A percentile compares a stretch with the other conserved stretches of the same genome.
These are phyloP conservation scores for Paradoxurus hermaphroditus DNA, from an alignment of 2,113 vertebrate genomes.

Conservation along the genomic window DNA sequence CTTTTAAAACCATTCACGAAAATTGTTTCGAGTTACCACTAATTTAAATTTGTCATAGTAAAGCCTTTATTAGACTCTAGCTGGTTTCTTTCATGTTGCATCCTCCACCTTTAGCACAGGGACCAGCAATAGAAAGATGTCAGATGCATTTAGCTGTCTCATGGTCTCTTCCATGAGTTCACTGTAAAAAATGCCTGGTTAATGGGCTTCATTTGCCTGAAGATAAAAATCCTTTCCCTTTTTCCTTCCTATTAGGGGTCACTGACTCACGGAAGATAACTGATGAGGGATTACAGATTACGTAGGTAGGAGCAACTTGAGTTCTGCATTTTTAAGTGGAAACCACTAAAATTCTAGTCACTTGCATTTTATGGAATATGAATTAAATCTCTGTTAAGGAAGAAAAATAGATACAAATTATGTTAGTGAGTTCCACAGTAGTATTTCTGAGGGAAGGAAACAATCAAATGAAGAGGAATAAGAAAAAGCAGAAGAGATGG, in stretches of 20 bases:
- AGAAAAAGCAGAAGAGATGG: neutral
- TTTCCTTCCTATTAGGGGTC: neutral
- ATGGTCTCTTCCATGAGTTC: neutral
- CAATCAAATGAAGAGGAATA: neutral
- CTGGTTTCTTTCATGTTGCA: neutral
- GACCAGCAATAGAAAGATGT: neutral
- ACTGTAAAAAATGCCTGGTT: neutral
- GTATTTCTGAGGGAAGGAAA: neutral
- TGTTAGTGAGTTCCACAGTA: neutral
- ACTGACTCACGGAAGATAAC: neutral
- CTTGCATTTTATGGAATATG: neutral
- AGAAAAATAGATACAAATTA: neutral
- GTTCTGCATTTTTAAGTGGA: neutral
- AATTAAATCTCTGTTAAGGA: neutral
- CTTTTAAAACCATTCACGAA: neutral
- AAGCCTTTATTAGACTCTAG: neutral
- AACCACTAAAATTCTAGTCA: neutral
- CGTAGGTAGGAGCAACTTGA: neutral
- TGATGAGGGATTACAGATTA: neutral
- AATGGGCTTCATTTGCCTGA: neutral
- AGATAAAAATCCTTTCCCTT: neutral
- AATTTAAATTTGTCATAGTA: neutral
- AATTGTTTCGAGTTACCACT: neutral
- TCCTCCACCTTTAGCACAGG: neutral
- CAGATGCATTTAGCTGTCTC: neutral